These are phyloP conservation scores for Maconellicoccus hirsutus DNA, from an alignment of 1,140 invertebrate genomes.

Conservation along the genomic window DNA sequence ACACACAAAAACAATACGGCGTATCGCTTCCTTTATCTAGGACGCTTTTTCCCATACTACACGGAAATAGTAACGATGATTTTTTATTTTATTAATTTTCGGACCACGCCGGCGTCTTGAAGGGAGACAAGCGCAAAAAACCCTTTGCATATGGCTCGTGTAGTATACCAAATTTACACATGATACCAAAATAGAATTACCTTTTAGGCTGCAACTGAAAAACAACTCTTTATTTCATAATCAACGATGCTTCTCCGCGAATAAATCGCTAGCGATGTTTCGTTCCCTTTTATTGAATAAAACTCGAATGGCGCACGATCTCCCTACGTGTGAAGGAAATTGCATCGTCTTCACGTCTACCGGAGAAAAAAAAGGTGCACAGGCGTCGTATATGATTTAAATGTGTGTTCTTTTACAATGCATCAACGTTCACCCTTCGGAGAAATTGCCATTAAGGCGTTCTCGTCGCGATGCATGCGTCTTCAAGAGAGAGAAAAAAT, in stretches of 20 bases:
- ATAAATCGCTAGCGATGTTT: not conserved
- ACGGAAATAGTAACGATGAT: not conserved
- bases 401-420: not conserved
- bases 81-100: not conserved
- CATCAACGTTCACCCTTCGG: slow-evolving; percentile 7
- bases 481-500: not conserved
- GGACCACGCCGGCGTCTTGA: too few relatives aligned
- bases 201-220: not conserved
- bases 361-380: not conserved
- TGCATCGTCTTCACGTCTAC: not conserved
- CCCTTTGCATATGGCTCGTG: too few relatives aligned
- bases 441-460: not conserved
- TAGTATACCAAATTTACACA: not conserved
- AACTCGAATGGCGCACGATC: not conserved
- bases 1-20: not conserved
- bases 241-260: not conserved
- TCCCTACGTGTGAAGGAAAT: not conserved
- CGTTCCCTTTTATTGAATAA: not conserved
- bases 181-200: not conserved
- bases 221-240: not conserved
- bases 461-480: too few relatives aligned
- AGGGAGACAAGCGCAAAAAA: too few relatives aligned
- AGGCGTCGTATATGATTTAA: not conserved
- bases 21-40: too few relatives aligned
- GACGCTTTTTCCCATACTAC: too few relatives aligned